A percentile compares a stretch with the other conserved stretches of the same genome.
phyloP scores from a whole-genome alignment of 2,797 vertebrate genomes.

The Selene dorsalis region DNA sequence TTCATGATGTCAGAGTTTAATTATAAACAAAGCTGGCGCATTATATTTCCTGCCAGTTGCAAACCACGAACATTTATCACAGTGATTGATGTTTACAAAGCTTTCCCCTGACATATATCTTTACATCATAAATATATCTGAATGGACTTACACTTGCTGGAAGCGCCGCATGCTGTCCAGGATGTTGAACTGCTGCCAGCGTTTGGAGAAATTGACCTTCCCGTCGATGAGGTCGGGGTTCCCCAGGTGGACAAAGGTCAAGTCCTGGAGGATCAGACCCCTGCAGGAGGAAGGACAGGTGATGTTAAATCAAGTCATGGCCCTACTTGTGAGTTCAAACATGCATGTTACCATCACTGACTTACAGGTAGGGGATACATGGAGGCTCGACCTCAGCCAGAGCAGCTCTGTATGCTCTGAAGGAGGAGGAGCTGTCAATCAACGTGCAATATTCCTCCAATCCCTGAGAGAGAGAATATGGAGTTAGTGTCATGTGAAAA shows the following conservation, averaged over 20 bases:
- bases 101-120: conserved; percentile 18
- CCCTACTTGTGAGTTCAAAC: not conserved
- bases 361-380: conserved; percentile 98
- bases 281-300: conserved; percentile 74
- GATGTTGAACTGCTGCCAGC: conserved; percentile 99
- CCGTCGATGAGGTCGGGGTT: conserved; percentile 97
- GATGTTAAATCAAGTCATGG: not conserved
- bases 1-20: conserved; percentile 37
- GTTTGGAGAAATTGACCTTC: conserved; percentile 99
- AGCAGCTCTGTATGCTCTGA: conserved; percentile 96
- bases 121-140: not conserved
- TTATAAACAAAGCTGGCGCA: conserved; percentile 26
- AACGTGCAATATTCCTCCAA: conserved; percentile 98
- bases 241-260: conserved; percentile 98
- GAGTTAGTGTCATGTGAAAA: not conserved
- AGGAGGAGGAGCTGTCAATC: conserved; percentile 99
- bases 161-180: conserved; percentile 99
- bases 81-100: conserved; percentile 27
- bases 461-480: conserved; percentile 82
- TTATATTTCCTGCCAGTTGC: conserved; percentile 29
- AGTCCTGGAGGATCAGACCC: conserved; percentile 96
- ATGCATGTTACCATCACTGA: conserved; percentile 8
- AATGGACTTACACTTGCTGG: conserved; percentile 94
- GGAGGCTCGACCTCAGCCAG: conserved; percentile 96
- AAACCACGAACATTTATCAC: conserved; percentile 29